Evolutionary conservation across 1,140 invertebrate species (phyloP).

Genomic region (Vanessa atalanta): DNA sequence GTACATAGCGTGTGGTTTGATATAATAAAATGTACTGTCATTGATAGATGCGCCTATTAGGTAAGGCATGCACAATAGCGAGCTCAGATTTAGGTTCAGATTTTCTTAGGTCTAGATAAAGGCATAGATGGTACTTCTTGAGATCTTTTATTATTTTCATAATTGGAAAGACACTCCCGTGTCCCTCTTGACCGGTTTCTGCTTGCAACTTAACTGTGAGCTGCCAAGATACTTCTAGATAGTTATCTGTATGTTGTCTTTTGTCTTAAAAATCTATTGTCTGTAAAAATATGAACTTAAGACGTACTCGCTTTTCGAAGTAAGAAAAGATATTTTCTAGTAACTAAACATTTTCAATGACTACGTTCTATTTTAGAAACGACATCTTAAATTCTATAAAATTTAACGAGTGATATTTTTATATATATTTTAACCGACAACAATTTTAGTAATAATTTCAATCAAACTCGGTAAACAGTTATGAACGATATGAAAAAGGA

Average conservation of each 20-base stretch:
- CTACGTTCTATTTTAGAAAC: neutral
- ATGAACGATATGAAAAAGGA: too few species aligned
- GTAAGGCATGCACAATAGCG: conserved; percentile 19
- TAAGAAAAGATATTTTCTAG: conserved; percentile 2
- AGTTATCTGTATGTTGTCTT: conserved; percentile 34
- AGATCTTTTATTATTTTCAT: conserved; percentile 40
- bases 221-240: conserved; percentile 35
- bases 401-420: too few species aligned
- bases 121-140: conserved; percentile 37
- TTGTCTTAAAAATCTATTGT: conserved; percentile 30
- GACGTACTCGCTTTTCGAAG: conserved; percentile 3
- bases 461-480: too few species aligned
- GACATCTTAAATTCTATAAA: too few species aligned
- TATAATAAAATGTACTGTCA: neutral
- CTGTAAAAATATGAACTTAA: conserved; percentile 18
- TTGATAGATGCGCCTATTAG: conserved; percentile 4
- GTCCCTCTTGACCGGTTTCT: conserved; percentile 37
- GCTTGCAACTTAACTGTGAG: conserved; percentile 33
- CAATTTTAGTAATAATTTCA: too few species aligned
- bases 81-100: conserved; percentile 4
- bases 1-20: conserved; percentile 3
- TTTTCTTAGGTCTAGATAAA: conserved; percentile 33
- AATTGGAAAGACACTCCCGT: conserved; percentile 40
- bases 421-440: too few species aligned
- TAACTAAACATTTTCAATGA: neutral